A percentile compares a stretch with the other conserved stretches of the same genome.
Evolutionary conservation across 1,140 invertebrate species (phyloP).

Genomic region (Nixonia krombeini): DNA sequence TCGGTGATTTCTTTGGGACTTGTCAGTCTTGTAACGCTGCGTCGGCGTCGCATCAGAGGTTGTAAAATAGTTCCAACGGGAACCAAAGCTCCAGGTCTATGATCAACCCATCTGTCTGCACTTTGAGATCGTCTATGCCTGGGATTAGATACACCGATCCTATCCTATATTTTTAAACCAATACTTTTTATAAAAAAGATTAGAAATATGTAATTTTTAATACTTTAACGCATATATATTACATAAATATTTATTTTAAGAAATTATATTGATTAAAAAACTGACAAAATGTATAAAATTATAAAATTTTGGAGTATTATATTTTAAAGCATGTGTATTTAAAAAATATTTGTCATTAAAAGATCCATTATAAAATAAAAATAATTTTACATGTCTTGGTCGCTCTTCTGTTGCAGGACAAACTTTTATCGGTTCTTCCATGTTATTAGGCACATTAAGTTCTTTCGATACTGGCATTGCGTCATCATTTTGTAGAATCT

Average conservation of each 20-base stretch:
- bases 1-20: conserved; percentile 73
- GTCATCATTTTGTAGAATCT: conserved; percentile 68
- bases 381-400: conserved; percentile 55
- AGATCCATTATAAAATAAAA: not conserved
- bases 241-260: not conserved
- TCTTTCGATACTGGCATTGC: conserved; percentile 47
- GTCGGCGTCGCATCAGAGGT: conserved; percentile 84
- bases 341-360: no score
- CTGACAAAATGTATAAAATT: no score
- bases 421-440: conserved; percentile 20
- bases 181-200: conserved; percentile 22
- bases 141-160: conserved; percentile 77
- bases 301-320: no score
- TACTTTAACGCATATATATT: not conserved
- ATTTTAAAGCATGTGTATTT: no score
- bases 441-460: conserved; percentile 21
- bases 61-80: conserved; percentile 90
- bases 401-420: conserved; percentile 46
- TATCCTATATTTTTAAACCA: conserved; percentile 46
- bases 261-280: no score
- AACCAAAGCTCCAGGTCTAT: conserved; percentile 81
- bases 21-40: conserved; percentile 86
- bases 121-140: conserved; percentile 85
- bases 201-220: conserved; percentile 6
- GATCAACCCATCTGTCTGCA: conserved; percentile 90